Evolutionary conservation across 2,888 invertebrate genomes (phyloP).

Genomic region (Mallateleia sp.): DNA sequence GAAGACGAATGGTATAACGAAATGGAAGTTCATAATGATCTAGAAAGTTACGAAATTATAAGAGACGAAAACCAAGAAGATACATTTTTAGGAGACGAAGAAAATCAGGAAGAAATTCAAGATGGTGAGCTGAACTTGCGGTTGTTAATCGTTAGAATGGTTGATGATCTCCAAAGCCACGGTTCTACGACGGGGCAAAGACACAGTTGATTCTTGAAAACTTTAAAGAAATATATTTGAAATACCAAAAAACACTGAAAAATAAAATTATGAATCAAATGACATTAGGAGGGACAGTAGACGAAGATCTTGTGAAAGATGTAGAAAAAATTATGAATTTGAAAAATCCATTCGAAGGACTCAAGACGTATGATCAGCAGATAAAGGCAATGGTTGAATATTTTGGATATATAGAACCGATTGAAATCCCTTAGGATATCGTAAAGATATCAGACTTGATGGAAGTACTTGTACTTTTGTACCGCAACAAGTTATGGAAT

Average conservation of each 20-base stretch:
- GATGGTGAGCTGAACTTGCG: constrained; percentile 29
- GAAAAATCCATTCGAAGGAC: constrained; percentile 58
- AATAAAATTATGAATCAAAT: constrained; percentile 18
- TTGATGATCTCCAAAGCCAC: constrained; percentile 31
- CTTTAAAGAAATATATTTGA: constrained; percentile 4
- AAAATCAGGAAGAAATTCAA: constrained; percentile 24
- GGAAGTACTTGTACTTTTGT: constrained; percentile 35
- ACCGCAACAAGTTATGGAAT: constrained; percentile 50
- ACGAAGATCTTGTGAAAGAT: constrained; percentile 2
- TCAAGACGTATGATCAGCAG: constrained; percentile 62
- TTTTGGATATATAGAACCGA: constrained; percentile 59
- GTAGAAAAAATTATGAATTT: constrained; percentile 15
- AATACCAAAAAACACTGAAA: constrained; percentile 6
- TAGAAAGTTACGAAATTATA: not conserved
- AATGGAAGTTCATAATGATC: not conserved
- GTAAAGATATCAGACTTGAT: constrained; percentile 60
- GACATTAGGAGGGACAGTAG: constrained; percentile 4
- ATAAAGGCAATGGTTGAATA: constrained; percentile 56
- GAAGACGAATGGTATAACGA: not conserved
- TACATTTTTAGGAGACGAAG: constrained; percentile 2
- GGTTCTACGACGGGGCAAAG: constrained; percentile 41
- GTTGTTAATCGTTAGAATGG: constrained; percentile 40
- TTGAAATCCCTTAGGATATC: constrained; percentile 61
- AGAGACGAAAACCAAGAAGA: constrained; percentile 10
- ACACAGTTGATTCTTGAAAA: constrained; percentile 23